Conservation (phyloP, 2,797 vertebrate species). For the Leptodactylus fallax region DNA sequence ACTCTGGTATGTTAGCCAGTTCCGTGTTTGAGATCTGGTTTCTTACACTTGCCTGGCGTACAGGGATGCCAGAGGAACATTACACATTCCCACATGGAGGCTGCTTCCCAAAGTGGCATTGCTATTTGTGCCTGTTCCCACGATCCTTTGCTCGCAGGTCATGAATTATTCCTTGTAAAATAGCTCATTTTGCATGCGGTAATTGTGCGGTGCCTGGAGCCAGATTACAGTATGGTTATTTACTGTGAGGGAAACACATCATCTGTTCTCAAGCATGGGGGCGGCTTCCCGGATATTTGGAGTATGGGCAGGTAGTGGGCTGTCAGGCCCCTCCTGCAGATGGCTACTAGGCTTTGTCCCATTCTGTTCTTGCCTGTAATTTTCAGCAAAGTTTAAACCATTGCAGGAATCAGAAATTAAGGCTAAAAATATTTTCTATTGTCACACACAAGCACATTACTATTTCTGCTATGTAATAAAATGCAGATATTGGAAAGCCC, state of each 20-base stretch:
- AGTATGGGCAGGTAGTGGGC: not conserved
- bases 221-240: not conserved
- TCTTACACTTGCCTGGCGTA: slow-evolving; percentile 11
- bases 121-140: slow-evolving; percentile 39
- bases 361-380: no score
- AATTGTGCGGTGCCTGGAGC: not conserved
- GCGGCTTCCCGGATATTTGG: not conserved
- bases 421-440: no score
- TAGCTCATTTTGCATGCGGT: not conserved
- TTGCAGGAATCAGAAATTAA: no score
- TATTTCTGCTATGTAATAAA: no score
- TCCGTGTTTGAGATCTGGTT: slow-evolving; percentile 43
- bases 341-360: not conserved
- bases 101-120: not conserved
- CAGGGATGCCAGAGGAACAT: not conserved
- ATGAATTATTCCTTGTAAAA: slow-evolving; percentile 39
- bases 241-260: not conserved
- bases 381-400: no score
- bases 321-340: not conserved
- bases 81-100: not conserved
- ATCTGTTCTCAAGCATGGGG: not conserved
- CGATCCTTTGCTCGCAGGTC: slow-evolving; percentile 35
- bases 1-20: slow-evolving; percentile 21
- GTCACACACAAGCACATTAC: no score
- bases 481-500: no score